Evolutionary conservation across 2,797 vertebrate genomes (phyloP).

Genomic region (Schizopygopsis malacanthus): DNA sequence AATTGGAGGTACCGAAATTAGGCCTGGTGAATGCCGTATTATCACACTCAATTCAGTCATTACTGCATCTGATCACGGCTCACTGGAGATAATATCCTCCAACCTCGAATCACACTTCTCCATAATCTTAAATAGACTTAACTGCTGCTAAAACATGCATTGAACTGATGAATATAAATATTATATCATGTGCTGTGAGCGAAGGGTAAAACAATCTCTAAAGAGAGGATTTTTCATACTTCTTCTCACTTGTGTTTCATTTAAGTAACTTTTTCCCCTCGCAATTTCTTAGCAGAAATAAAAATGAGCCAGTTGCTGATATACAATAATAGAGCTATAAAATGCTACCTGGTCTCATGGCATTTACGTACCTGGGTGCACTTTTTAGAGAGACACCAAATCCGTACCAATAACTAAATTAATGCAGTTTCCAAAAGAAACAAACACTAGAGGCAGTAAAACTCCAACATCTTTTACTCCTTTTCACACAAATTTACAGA

Average conservation of each 20-base stretch:
- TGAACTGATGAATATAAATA: slow-evolving; percentile 11
- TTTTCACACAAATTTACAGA: too few species aligned
- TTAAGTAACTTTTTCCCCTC: background rate
- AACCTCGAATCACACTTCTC: slow-evolving; percentile 54
- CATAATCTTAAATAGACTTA: slow-evolving; percentile 48
- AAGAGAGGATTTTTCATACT: background rate
- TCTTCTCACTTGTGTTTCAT: background rate
- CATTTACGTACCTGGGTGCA: too few species aligned
- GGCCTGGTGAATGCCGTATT: slow-evolving; percentile 59
- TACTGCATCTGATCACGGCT: slow-evolving; percentile 63
- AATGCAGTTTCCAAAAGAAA: too few species aligned
- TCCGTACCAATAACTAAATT: too few species aligned
- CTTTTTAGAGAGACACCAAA: too few species aligned
- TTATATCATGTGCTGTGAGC: background rate
- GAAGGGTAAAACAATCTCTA: background rate
- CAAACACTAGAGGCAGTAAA: too few species aligned
- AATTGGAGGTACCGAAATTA: slow-evolving; percentile 63
- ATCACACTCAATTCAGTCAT: slow-evolving; percentile 61
- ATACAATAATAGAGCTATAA: background rate
- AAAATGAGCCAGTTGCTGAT: background rate
- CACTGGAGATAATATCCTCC: slow-evolving; percentile 59
- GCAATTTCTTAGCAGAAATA: background rate
- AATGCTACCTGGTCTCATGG: too few species aligned
- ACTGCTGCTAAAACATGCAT: slow-evolving; percentile 45
- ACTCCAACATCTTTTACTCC: too few species aligned